phyloP scores from a whole-genome alignment of 2,113 vertebrate species.

The Catharus bicknelli region DNA sequence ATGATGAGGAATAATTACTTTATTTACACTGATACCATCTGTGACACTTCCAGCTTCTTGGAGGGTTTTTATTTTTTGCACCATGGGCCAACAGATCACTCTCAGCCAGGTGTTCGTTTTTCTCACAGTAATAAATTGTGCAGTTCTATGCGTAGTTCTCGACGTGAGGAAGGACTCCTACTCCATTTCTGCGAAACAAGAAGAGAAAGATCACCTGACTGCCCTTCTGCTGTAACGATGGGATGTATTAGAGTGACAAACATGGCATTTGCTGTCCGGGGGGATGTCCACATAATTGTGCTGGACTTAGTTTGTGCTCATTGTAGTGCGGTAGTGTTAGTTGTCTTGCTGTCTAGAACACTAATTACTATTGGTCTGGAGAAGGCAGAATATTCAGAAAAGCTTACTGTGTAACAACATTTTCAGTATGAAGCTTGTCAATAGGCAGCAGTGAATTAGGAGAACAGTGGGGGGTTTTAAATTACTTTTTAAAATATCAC shows the following conservation, averaged over 20 bases:
- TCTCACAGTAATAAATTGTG: background rate
- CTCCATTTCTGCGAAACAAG: rapidly evolving
- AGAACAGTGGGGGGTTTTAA: background rate
- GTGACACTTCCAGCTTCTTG: background rate
- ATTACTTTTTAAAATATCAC: background rate
- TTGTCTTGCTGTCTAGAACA: background rate
- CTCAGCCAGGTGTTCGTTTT: background rate
- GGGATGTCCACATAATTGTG: background rate
- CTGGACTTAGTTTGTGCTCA: rapidly evolving
- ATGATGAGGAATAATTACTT: background rate
- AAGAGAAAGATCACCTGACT: background rate
- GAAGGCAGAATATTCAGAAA: background rate
- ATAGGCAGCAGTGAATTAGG: background rate
- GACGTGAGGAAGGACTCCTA: background rate
- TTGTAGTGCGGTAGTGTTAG: background rate
- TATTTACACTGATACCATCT: background rate
- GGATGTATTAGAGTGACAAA: background rate
- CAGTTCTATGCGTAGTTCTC: background rate
- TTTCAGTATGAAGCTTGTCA: background rate
- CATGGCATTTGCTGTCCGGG: background rate
- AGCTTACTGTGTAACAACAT: background rate
- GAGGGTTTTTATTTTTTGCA: background rate
- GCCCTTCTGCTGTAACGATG: background rate
- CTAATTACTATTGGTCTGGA: background rate
- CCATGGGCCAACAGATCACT: background rate